Evolutionary conservation across 2,888 invertebrate genomes (phyloP).

Genomic region (Fissipunctia ypsillon): DNA sequence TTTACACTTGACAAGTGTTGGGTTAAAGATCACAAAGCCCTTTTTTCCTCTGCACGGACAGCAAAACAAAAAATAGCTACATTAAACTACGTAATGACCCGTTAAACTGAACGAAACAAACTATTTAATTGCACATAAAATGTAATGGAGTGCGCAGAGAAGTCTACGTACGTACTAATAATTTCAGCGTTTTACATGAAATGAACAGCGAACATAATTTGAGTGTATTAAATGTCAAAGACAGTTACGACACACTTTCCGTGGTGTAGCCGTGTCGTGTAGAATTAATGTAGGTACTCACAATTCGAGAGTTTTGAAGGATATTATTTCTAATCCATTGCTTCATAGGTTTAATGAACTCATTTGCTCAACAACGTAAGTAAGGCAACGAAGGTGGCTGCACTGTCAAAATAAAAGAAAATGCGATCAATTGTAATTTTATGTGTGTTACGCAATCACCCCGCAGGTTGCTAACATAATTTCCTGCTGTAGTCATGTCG

Average conservation of each 20-base stretch:
- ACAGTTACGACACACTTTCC: slow-evolving; percentile 40
- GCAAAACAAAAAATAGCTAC: slow-evolving; percentile 17
- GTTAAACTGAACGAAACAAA: slow-evolving; percentile 45
- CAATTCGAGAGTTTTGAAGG: too few species aligned
- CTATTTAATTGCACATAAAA: slow-evolving; percentile 51
- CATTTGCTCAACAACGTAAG: too few species aligned
- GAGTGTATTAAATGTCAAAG: slow-evolving; percentile 48
- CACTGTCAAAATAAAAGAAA: too few species aligned
- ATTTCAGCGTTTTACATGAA: slow-evolving; percentile 44
- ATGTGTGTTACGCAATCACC: too few species aligned
- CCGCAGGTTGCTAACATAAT: slow-evolving; percentile 52
- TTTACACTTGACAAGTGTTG: slow-evolving; percentile 1
- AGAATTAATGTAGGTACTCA: slow-evolving; percentile 31
- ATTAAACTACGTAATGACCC: slow-evolving; percentile 33
- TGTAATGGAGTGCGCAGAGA: slow-evolving; percentile 30
- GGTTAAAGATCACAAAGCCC: slow-evolving; percentile 30
- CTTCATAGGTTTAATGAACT: too few species aligned
- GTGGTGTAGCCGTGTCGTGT: slow-evolving; percentile 29
- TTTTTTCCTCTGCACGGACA: slow-evolving; percentile 6
- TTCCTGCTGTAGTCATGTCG: slow-evolving; percentile 46
- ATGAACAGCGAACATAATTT: slow-evolving; percentile 42
- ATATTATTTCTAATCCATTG: too few species aligned
- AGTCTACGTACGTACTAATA: slow-evolving; percentile 37
- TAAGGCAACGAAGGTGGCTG: too few species aligned
- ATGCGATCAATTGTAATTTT: too few species aligned